Percentiles rank a stretch among this genome's conserved stretches.
Evolutionary conservation across 1,140 invertebrate species (phyloP).

Genomic region (Polypedilum vanderplanki): DNA sequence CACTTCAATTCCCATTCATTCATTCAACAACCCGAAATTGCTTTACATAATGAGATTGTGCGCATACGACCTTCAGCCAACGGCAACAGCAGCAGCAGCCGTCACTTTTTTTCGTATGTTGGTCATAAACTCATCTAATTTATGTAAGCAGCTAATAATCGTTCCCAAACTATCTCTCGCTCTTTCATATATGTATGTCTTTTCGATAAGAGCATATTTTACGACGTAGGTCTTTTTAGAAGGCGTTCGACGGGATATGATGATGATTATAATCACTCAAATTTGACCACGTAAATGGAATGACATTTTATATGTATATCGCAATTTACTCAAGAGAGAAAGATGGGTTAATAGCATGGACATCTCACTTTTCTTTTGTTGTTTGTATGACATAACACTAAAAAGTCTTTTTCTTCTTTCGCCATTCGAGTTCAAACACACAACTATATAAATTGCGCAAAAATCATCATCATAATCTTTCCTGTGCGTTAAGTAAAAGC

Average conservation of each 20-base stretch:
- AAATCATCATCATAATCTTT: too few relatives aligned
- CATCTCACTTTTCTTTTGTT: too few relatives aligned
- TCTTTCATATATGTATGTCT: not conserved
- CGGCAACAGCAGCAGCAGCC: not conserved
- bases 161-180: not conserved
- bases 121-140: constrained; percentile 19
- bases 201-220: too few relatives aligned
- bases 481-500: too few relatives aligned
- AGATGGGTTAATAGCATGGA: too few relatives aligned
- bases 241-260: not conserved
- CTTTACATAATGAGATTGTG: constrained; percentile 13
- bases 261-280: not conserved
- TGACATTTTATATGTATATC: too few relatives aligned
- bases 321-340: too few relatives aligned
- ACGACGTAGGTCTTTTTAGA: too few relatives aligned
- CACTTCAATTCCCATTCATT: not conserved
- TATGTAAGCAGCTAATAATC: constrained; percentile 15
- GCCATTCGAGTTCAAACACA: too few relatives aligned
- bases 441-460: too few relatives aligned
- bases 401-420: too few relatives aligned
- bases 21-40: not conserved
- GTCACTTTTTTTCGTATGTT: constrained; percentile 10
- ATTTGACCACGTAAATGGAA: not conserved
- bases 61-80: not conserved
- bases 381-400: too few relatives aligned